phyloP scores from a whole-genome alignment of 2,888 invertebrate species.

The Xestia xanthographa region DNA sequence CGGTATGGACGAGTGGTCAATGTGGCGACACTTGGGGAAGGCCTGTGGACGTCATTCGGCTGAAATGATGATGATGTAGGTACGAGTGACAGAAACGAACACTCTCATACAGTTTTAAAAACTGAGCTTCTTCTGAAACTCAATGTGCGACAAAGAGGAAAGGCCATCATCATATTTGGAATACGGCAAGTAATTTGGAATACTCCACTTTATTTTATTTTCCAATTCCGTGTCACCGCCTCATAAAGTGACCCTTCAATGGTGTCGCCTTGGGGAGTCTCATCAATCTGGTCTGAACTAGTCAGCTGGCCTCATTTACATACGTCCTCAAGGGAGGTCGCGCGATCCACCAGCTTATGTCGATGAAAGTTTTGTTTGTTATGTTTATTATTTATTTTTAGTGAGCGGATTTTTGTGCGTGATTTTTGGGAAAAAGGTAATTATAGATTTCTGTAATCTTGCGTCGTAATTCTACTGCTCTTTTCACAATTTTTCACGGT shows the following conservation, averaged over 20 bases:
- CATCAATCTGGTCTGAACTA: conserved; percentile 38
- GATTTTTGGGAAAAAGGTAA: neutral
- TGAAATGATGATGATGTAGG: too few relatives aligned
- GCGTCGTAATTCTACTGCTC: neutral
- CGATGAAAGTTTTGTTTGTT: neutral
- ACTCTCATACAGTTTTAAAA: neutral
- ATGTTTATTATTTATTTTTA: neutral
- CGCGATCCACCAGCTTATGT: conserved; percentile 11
- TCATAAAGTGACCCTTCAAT: conserved; percentile 16
- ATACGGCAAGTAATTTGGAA: neutral
- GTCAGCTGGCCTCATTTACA: conserved; percentile 42
- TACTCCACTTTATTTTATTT: neutral
- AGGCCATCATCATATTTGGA: neutral
- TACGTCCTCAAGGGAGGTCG: conserved; percentile 39
- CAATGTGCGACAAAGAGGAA: neutral
- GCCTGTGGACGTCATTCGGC: too few relatives aligned
- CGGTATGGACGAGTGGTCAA: neutral
- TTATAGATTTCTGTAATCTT: neutral
- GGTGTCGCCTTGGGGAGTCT: conserved; percentile 22
- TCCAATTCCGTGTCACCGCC: conserved; percentile 25
- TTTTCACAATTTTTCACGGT: neutral
- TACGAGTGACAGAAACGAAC: neutral
- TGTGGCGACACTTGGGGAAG: too few relatives aligned
- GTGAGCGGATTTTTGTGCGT: neutral
- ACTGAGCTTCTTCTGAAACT: neutral